phyloP scores from a whole-genome alignment of 1,140 invertebrate species.

The Pararge aegeria region DNA sequence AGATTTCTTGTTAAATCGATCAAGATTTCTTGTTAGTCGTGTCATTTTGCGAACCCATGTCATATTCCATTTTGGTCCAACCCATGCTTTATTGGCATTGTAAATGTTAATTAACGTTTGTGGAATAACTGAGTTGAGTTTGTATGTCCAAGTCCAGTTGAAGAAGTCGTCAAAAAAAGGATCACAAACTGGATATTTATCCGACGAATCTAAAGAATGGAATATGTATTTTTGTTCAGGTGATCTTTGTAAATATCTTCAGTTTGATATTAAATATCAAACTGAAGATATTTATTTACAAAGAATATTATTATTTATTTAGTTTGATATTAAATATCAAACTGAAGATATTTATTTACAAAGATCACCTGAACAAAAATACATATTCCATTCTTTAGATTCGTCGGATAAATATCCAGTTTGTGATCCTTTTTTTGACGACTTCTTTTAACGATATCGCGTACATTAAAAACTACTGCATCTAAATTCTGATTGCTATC shows the following conservation, averaged over 20 bases:
- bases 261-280: too few species aligned
- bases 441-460: slow-evolving; percentile 38
- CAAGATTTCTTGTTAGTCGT: too few species aligned
- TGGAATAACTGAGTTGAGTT: slow-evolving; percentile 57
- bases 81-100: slow-evolving; percentile 36
- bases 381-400: slow-evolving; percentile 55
- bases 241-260: slow-evolving; percentile 44
- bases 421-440: slow-evolving; percentile 33
- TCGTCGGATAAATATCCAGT: slow-evolving; percentile 46
- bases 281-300: too few species aligned
- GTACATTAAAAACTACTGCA: slow-evolving; percentile 51
- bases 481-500: slow-evolving; percentile 48
- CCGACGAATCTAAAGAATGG: slow-evolving; percentile 46
- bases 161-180: slow-evolving; percentile 56
- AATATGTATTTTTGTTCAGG: slow-evolving; percentile 59
- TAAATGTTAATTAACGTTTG: slow-evolving; percentile 58
- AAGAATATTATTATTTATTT: too few species aligned
- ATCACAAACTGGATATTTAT: slow-evolving; percentile 49
- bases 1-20: slow-evolving; percentile 34
- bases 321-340: too few species aligned
- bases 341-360: slow-evolving; percentile 43
- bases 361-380: slow-evolving; percentile 50
- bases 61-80: slow-evolving; percentile 50
- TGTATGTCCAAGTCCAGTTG: slow-evolving; percentile 64
- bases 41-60: slow-evolving; percentile 48